Base-by-base conservation (phyloP, 2,113 vertebrate genomes). In the Callipepla squamata region DNA sequence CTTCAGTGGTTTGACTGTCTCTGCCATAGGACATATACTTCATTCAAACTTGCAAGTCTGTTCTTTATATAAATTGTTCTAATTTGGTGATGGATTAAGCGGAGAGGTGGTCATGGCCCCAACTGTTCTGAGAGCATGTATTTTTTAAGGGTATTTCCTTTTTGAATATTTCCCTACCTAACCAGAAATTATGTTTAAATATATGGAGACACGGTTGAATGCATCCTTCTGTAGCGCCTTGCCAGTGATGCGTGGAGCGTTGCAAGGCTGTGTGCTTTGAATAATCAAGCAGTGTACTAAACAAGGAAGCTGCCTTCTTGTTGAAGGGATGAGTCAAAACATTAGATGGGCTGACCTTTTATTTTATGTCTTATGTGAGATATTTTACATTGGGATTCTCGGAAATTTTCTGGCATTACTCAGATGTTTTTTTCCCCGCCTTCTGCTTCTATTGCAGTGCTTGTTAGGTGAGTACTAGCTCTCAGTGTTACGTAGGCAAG, bases 231-330 rank as follows among this genome's bases (percentile, higher is more conserved):
- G 34, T 81, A 83, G 32, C 73, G 13, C 48, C 6, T 85, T 89
- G 44, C 68, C 61, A 69, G 55, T 38, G 45, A 69, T 62, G 67
- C 16, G 34, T 44, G 23, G 28, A 76, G 57, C 77, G 44, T 74
- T 0, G 0, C 7, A 19, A 23, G 57, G 20, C 68, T 93, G 72
- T 91, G 62, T 87, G 78, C 53, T 76, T 53, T 90, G 78, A 85
- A 69, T 87, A 87, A 63, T 47, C 5, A 10, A 55, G 25, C 34
- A 26, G 50, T 85, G 90, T 87, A 83, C 19, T 66, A 75, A 94
- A 96, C 80, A 85, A 96, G 95, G 97, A 97, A 96, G 58, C 91
- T 82, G 65, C 67, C 13, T 1, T 89, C 77, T 32, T 44, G 44
- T 53, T 36, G 55, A 86, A 87, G 73, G 0, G 1, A 50, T 92